Evolutionary conservation across 2,888 invertebrate genomes (phyloP).

Genomic region (Drosophila hamatofila): DNA sequence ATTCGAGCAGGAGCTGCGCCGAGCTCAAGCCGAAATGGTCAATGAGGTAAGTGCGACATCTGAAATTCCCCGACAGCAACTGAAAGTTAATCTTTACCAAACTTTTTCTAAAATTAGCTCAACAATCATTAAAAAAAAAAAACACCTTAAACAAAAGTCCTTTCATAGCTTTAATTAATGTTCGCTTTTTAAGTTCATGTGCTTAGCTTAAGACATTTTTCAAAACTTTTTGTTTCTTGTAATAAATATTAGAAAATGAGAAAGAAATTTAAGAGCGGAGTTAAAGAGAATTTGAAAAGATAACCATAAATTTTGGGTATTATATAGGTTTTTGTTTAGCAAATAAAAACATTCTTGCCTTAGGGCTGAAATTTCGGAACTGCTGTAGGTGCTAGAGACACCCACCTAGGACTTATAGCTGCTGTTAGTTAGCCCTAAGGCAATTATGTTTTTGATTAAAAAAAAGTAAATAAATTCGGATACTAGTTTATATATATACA

Average conservation of each 20-base stretch:
- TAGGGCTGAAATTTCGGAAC: neutral
- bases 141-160: conserved; percentile 44
- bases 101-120: conserved; percentile 67
- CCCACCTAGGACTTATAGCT: conserved; percentile 45
- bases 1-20: conserved; percentile 83
- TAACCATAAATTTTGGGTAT: neutral
- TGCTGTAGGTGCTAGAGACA: conserved; percentile 19
- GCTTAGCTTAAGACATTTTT: conserved; percentile 38
- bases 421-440: neutral
- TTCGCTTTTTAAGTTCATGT: conserved; percentile 59
- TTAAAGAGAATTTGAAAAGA: neutral
- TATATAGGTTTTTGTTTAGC: neutral
- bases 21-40: conserved; percentile 84
- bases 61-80: neutral
- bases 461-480: no score
- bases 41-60: conserved; percentile 80
- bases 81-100: neutral
- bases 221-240: neutral
- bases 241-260: neutral
- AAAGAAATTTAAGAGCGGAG: neutral
- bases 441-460: conserved; percentile 6
- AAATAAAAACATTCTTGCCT: conserved; percentile 30
- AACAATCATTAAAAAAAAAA: conserved; percentile 78
- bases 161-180: conserved; percentile 76
- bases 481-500: no score